phyloP scores from a whole-genome alignment of 2,113 vertebrate genomes.

The cattle (Bos taurus) region ARS-UCD2.0 NC_037339.1:1380501-1381000 shows the following conservation, averaged over 20 bases:
- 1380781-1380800: neutral
- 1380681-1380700: too few relatives aligned
- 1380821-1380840: neutral
- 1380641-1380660: too few relatives aligned
- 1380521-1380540: too few relatives aligned
- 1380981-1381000: neutral
- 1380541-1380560: too few relatives aligned
- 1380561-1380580: too few relatives aligned
- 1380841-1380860: neutral
- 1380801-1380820: neutral
- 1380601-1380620: too few relatives aligned
- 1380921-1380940: neutral
- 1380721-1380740: neutral
- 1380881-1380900: neutral
- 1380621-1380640: too few relatives aligned
- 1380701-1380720: too few relatives aligned
- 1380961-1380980: neutral
- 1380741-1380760: neutral
- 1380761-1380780: neutral
- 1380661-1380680: too few relatives aligned
- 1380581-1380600: too few relatives aligned
- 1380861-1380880: neutral
- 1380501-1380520: too few relatives aligned
- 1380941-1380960: neutral
- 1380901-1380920: neutral